These are phyloP conservation scores for Athene cunicularia DNA, from an alignment of 2,113 vertebrate species.

Conservation along the genomic window DNA sequence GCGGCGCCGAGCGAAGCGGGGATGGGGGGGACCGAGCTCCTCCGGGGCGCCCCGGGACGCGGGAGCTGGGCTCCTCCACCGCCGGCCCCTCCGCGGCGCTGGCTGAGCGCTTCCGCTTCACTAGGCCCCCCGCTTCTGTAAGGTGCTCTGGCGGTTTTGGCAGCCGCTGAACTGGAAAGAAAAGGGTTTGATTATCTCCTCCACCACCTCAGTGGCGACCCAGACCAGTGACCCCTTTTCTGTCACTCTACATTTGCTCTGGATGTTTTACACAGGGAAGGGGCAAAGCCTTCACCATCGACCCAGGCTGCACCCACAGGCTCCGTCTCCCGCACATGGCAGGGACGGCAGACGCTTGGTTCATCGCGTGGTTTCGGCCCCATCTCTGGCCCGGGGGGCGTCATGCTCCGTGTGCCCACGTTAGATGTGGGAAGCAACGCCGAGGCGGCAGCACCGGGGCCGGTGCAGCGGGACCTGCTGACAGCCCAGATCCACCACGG, in stretches of 20 bases:
- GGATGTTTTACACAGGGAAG: conserved; percentile 34
- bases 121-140: neutral
- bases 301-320: neutral
- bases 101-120: neutral
- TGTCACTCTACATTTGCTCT: conserved; percentile 55
- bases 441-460: fast-evolving
- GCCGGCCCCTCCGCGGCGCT: neutral
- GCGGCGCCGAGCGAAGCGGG: fast-evolving
- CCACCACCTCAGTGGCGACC: conserved; percentile 44
- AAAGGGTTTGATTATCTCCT: conserved; percentile 63
- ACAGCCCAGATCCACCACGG: neutral
- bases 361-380: fast-evolving
- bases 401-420: neutral
- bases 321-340: neutral
- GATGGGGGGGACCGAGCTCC: neutral
- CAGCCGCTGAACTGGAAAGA: conserved; percentile 47
- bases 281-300: neutral
- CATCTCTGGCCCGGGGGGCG: neutral
- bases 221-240: conserved; percentile 47
- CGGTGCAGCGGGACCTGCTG: neutral
- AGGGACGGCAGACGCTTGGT: neutral
- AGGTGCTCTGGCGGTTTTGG: neutral
- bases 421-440: fast-evolving
- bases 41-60: fast-evolving
- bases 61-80: neutral